Conservation (phyloP, 2,113 vertebrate genomes). For the Thymallus thymallus region DNA sequence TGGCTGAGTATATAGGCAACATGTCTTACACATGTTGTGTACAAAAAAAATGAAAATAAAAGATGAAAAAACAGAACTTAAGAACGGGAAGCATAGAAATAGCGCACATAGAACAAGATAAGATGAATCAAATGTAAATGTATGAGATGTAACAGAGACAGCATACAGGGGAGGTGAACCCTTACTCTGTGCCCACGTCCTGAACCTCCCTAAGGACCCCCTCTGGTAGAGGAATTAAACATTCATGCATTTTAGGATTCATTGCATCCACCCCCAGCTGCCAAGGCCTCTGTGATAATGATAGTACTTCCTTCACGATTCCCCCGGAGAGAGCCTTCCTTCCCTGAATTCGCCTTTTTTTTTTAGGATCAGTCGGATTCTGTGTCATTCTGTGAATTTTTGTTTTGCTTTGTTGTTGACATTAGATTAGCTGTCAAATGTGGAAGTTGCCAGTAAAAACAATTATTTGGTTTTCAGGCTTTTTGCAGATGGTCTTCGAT, state of each 20-base stretch:
- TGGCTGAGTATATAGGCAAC: too few species aligned
- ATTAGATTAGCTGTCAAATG: background rate
- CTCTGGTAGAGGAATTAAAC: conserved; percentile 1
- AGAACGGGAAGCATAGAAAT: too few species aligned
- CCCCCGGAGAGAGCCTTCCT: background rate
- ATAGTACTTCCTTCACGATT: background rate
- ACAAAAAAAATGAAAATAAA: too few species aligned
- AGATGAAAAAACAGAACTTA: too few species aligned
- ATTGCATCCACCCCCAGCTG: background rate
- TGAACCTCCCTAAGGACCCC: background rate
- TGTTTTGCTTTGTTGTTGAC: too few species aligned
- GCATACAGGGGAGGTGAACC: background rate
- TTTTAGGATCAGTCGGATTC: background rate
- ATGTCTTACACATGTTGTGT: too few species aligned
- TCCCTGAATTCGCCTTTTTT: background rate
- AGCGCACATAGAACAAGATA: too few species aligned
- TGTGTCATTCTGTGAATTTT: background rate
- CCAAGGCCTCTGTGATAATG: background rate
- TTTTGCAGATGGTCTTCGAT: too few species aligned
- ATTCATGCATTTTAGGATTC: background rate
- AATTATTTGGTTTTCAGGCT: too few species aligned
- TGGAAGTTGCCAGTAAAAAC: background rate
- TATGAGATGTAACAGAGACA: background rate
- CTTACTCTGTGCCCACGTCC: background rate
- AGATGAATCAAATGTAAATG: too few species aligned